These are phyloP conservation scores for Philotrypesis tridentata DNA, from an alignment of 1,140 invertebrate genomes.

Conservation along the genomic window DNA sequence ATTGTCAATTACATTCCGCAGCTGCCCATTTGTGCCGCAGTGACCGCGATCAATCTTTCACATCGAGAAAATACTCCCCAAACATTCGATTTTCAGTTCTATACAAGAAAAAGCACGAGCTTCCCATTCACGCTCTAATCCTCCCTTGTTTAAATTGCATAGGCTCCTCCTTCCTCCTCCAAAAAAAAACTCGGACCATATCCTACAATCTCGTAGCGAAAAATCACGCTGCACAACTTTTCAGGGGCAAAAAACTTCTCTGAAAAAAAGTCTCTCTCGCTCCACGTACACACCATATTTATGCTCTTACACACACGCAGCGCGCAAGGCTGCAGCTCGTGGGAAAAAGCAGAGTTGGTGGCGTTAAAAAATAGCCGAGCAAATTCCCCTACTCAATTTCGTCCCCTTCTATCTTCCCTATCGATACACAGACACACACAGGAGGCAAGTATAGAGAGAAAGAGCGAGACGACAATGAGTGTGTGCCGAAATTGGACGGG, in stretches of 20 bases:
- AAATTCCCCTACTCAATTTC: slow-evolving; percentile 11
- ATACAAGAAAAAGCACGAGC: neutral
- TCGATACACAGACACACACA: neutral
- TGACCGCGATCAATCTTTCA: neutral
- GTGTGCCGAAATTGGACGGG: slow-evolving; percentile 69
- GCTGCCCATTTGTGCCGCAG: too few species aligned
- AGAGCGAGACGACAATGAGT: slow-evolving; percentile 35
- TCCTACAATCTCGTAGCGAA: neutral
- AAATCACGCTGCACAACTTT: neutral
- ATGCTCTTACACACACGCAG: neutral
- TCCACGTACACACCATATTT: neutral
- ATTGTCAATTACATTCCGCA: too few species aligned
- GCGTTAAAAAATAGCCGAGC: slow-evolving; percentile 20
- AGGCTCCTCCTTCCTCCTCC: too few species aligned
- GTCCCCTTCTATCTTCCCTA: slow-evolving; percentile 1
- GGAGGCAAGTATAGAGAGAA: neutral
- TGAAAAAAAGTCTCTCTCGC: neutral
- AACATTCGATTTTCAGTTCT: neutral
- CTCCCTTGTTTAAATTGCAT: neutral
- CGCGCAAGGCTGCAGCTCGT: neutral
- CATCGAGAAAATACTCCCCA: neutral
- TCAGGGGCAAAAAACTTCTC: too few species aligned
- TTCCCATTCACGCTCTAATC: neutral
- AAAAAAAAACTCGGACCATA: neutral
- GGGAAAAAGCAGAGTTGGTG: neutral